Evolutionary conservation across 2,113 vertebrate species (phyloP).

Genomic region (Pterocles burchelli): DNA sequence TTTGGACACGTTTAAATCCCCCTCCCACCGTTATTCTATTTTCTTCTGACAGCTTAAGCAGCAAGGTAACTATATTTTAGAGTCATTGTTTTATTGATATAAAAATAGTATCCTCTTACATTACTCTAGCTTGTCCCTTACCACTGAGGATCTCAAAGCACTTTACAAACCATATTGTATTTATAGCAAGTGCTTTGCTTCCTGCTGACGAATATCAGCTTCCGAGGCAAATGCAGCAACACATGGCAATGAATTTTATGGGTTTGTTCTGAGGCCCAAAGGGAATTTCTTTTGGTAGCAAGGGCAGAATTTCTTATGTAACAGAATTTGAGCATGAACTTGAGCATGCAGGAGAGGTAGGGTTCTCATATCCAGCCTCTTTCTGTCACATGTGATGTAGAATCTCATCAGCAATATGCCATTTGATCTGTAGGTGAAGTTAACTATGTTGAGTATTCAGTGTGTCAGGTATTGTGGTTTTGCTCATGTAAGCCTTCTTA

Average conservation of each 20-base stretch:
- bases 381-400: neutral
- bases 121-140: neutral
- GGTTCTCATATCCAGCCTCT: neutral
- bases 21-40: neutral
- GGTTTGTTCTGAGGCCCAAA: neutral
- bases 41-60: neutral
- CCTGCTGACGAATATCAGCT: neutral
- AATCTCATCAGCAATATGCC: neutral
- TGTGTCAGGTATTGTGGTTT: neutral
- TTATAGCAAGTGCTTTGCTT: neutral
- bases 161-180: neutral
- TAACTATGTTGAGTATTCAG: neutral
- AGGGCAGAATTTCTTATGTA: neutral
- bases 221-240: neutral
- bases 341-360: neutral
- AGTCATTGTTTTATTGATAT: neutral
- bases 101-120: neutral
- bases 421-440: neutral
- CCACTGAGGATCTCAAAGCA: neutral
- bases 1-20: neutral
- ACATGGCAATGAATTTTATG: neutral
- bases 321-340: neutral
- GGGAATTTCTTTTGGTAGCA: neutral
- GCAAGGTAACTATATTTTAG: neutral
- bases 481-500: neutral